Evolutionary conservation across 2,797 vertebrate species (phyloP).

Genomic region (Xenentodon cancila): DNA sequence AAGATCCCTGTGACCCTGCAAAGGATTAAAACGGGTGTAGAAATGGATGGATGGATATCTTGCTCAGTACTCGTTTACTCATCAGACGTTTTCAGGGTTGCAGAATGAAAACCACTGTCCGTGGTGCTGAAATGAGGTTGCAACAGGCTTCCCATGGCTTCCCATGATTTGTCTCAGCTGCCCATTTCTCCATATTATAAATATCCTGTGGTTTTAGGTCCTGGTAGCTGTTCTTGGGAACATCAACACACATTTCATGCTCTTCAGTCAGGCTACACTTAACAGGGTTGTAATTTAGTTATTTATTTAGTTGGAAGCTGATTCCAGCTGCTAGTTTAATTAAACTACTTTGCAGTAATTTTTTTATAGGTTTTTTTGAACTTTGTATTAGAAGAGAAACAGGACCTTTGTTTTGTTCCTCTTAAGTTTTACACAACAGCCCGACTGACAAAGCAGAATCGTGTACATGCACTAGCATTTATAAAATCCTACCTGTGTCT

Average conservation of each 20-base stretch:
- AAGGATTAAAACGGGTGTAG: too few species aligned
- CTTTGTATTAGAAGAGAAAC: neutral
- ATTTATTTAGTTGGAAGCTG: constrained; percentile 4
- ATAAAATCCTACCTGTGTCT: too few species aligned
- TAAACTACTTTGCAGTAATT: neutral
- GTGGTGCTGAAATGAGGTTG: neutral
- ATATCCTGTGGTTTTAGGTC: constrained; percentile 4
- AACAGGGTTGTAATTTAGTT: neutral
- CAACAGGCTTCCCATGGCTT: neutral
- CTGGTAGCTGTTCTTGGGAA: constrained; percentile 4
- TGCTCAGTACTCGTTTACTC: too few species aligned
- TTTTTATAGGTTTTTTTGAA: neutral
- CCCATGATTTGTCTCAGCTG: neutral
- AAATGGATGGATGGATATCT: too few species aligned
- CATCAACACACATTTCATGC: constrained; percentile 1
- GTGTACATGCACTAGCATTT: too few species aligned
- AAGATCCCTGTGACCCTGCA: too few species aligned
- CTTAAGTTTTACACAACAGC: too few species aligned
- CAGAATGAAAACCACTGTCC: neutral
- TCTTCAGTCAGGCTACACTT: neutral
- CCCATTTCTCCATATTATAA: neutral
- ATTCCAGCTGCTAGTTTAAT: constrained; percentile 6
- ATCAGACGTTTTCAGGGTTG: neutral
- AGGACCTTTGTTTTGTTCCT: too few species aligned
- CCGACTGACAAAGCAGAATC: too few species aligned